Evolutionary conservation across 2,888 invertebrate genomes (phyloP).

Genomic region (Encarsia formosa): DNA sequence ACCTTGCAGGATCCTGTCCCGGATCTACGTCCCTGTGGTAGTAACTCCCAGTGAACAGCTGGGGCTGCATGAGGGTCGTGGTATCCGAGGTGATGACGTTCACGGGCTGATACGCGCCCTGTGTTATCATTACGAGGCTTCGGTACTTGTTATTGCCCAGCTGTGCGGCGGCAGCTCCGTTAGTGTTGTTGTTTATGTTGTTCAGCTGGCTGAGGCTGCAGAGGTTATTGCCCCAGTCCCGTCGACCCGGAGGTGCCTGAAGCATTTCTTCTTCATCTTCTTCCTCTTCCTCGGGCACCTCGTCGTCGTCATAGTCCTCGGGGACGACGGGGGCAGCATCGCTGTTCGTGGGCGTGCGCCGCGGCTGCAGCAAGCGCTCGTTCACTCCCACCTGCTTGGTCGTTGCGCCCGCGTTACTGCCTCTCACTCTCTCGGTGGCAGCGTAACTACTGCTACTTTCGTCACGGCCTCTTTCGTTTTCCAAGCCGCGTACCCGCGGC

Average conservation of each 20-base stretch:
- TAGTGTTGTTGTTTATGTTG: constrained; percentile 12
- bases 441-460: constrained; percentile 25
- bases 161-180: constrained; percentile 11
- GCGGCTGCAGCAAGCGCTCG: constrained; percentile 24
- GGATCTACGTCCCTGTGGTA: too few relatives aligned
- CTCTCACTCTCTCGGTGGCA: constrained; percentile 27
- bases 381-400: constrained; percentile 32
- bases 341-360: constrained; percentile 46
- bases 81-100: constrained; percentile 74
- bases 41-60: too few relatives aligned
- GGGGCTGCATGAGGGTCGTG: constrained; percentile 63
- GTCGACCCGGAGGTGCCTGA: background rate
- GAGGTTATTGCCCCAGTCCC: constrained; percentile 10
- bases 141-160: constrained; percentile 62
- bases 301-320: constrained; percentile 47
- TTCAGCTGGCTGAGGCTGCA: constrained; percentile 7
- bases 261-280: constrained; percentile 51
- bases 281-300: constrained; percentile 25
- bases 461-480: constrained; percentile 49
- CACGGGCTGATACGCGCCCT: constrained; percentile 60
- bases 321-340: constrained; percentile 51
- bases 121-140: constrained; percentile 78
- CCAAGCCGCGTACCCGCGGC: constrained; percentile 30
- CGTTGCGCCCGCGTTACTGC: constrained; percentile 36
- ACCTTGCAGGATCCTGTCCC: too few relatives aligned